phyloP scores from a whole-genome alignment of 2,113 vertebrate species.

The Tyto alba region DNA sequence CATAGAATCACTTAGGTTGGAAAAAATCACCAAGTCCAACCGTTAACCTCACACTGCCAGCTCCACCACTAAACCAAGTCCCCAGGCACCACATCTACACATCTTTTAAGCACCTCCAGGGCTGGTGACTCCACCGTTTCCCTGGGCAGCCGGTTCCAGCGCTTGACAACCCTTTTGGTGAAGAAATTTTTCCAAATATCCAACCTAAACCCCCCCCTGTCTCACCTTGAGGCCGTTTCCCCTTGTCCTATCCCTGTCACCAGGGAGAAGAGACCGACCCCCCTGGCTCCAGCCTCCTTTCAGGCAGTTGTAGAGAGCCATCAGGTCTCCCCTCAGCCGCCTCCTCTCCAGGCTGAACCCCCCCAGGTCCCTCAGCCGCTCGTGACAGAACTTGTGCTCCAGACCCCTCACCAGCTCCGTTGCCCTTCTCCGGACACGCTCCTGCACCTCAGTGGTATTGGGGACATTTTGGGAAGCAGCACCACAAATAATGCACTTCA shows the following conservation, averaged over 20 bases:
- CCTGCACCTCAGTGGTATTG: not conserved
- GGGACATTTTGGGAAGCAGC: not conserved
- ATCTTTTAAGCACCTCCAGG: rapidly evolving
- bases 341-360: not conserved
- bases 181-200: not conserved
- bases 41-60: rapidly evolving
- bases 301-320: not conserved
- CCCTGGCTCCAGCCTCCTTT: not conserved
- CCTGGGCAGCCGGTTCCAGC: not conserved
- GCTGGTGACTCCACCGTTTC: not conserved
- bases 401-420: not conserved
- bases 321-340: not conserved
- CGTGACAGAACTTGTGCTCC: not conserved
- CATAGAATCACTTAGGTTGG: not conserved
- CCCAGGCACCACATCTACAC: rapidly evolving
- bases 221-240: rapidly evolving
- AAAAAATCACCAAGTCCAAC: not conserved
- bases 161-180: rapidly evolving
- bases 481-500: rapidly evolving
- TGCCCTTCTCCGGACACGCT: rapidly evolving
- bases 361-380: not conserved
- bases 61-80: rapidly evolving
- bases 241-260: rapidly evolving
- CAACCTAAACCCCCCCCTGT: not conserved
- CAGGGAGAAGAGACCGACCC: rapidly evolving